These are phyloP conservation scores for Erpobdella octoculata DNA, from an alignment of 2,888 invertebrate species.

Conservation along the genomic window DNA sequence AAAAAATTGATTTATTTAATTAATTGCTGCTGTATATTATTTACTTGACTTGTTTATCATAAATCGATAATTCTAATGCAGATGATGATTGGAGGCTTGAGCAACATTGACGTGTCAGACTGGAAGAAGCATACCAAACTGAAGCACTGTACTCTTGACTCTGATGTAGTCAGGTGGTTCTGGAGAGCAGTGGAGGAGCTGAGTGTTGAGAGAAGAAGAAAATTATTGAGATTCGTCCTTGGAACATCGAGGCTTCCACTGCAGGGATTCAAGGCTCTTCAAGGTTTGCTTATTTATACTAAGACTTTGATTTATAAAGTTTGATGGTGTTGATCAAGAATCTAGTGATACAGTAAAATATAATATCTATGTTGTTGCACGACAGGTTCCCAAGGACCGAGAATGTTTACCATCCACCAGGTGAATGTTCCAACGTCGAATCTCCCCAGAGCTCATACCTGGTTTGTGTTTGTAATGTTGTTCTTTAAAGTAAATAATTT, in stretches of 20 bases:
- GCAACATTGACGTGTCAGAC: slow-evolving; percentile 81
- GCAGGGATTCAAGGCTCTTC: slow-evolving; percentile 78
- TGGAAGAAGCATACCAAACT: slow-evolving; percentile 87
- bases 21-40: not conserved
- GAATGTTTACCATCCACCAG: slow-evolving; percentile 88
- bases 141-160: slow-evolving; percentile 68
- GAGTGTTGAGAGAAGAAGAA: slow-evolving; percentile 84
- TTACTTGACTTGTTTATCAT: not conserved
- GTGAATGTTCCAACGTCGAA: slow-evolving; percentile 85
- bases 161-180: slow-evolving; percentile 65
- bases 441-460: slow-evolving; percentile 92
- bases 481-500: no score
- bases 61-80: slow-evolving; percentile 48
- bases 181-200: slow-evolving; percentile 71
- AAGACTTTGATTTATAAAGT: no score
- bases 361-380: slow-evolving; percentile 58
- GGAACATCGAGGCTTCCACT: slow-evolving; percentile 88
- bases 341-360: no score
- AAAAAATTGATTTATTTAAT: not conserved
- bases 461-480: slow-evolving; percentile 54
- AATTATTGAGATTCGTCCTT: slow-evolving; percentile 87
- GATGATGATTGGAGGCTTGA: slow-evolving; percentile 84
- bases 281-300: slow-evolving; percentile 55
- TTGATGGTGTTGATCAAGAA: no score
- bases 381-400: slow-evolving; percentile 85